phyloP scores from a whole-genome alignment of 2,888 invertebrate genomes.

The Dioctria rufipes region DNA sequence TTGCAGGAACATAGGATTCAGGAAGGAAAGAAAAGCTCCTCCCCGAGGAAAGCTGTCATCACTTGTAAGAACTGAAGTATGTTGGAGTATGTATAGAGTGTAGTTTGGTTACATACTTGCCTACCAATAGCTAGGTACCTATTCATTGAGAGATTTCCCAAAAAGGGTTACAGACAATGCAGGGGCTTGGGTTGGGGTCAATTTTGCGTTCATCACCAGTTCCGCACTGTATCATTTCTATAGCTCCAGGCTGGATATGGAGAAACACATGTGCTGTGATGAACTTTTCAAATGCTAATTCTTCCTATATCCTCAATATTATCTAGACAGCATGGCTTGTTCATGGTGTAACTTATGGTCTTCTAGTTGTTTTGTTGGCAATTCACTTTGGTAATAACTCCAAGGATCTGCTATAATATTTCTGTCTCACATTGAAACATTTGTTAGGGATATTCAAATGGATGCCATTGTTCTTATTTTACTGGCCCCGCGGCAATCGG shows the following conservation, averaged over 20 bases:
- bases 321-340: not conserved
- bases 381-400: not conserved
- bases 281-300: conserved; percentile 24
- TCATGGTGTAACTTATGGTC: not conserved
- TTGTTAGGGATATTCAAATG: not conserved
- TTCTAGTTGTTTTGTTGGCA: not conserved
- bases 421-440: too few relatives aligned
- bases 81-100: not conserved
- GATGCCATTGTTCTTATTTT: not conserved
- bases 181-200: too few relatives aligned
- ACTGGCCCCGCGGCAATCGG: not conserved
- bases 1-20: not conserved
- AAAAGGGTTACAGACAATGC: too few relatives aligned
- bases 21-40: not conserved
- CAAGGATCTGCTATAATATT: conserved; percentile 21
- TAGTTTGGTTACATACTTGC: too few relatives aligned
- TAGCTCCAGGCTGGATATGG: not conserved
- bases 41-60: not conserved
- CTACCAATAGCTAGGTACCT: too few relatives aligned
- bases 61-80: not conserved
- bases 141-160: too few relatives aligned
- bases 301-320: not conserved
- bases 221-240: not conserved
- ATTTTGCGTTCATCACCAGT: too few relatives aligned
- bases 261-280: conserved; percentile 10